Percentiles rank a stretch among this genome's conserved stretches.
These are phyloP conservation scores for Lynx canadensis DNA, from an alignment of 2,113 vertebrate genomes.

Conservation along the genomic window DNA sequence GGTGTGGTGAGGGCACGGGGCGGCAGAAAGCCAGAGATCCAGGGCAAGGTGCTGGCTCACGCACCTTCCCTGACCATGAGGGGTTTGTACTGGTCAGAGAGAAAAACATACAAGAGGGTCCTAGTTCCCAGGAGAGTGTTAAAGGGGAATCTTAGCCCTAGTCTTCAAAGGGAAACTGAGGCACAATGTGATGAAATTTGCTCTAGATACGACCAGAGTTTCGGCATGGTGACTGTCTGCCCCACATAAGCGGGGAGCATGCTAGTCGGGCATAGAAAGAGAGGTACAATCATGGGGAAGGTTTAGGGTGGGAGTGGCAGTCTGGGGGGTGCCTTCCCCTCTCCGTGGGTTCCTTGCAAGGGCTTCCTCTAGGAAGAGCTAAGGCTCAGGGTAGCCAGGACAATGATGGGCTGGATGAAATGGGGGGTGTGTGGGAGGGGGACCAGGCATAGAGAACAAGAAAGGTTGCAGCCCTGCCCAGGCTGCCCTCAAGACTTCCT, in stretches of 20 bases:
- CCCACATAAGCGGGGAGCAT: too few species aligned
- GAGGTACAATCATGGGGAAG: neutral
- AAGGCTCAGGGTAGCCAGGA: neutral
- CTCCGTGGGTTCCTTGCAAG: neutral
- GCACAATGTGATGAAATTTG: neutral
- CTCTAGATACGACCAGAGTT: neutral
- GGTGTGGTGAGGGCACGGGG: neutral
- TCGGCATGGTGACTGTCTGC: neutral
- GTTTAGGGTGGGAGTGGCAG: neutral
- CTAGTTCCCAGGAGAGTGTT: neutral
- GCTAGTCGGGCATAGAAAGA: neutral
- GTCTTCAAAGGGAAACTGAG: slow-evolving; percentile 15
- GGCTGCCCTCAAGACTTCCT: slow-evolving; percentile 28
- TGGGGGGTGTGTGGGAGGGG: neutral
- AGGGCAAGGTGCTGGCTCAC: neutral
- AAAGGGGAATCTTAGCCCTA: neutral
- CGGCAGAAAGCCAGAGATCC: neutral
- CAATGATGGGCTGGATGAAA: neutral
- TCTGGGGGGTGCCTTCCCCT: neutral
- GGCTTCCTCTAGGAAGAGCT: neutral
- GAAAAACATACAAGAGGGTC: neutral
- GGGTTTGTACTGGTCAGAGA: neutral
- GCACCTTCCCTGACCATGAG: neutral
- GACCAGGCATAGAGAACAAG: slow-evolving; percentile 1
- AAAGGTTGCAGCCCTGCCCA: neutral